Evolutionary conservation across 2,888 invertebrate genomes (phyloP).

Genomic region (Orthosia gracilis): DNA sequence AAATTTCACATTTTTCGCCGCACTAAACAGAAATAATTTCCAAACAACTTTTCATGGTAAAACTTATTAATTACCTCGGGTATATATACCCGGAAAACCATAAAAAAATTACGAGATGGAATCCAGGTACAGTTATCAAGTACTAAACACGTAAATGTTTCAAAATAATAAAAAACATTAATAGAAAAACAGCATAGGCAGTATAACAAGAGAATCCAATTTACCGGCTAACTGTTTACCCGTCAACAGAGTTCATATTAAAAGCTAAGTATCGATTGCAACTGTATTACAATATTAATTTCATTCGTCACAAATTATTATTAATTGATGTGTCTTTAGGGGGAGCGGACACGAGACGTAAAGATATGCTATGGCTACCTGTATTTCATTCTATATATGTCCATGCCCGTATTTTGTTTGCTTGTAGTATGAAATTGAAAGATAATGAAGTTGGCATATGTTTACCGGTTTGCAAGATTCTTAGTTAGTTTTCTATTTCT

Average conservation of each 20-base stretch:
- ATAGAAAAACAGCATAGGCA: background rate
- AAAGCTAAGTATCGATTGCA: constrained; percentile 61
- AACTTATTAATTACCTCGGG: background rate
- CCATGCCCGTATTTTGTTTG: background rate
- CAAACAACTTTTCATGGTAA: background rate
- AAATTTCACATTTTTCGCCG: background rate
- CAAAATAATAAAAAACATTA: background rate
- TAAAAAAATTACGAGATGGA: background rate
- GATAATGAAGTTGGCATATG: background rate
- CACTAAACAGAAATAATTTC: background rate
- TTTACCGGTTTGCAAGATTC: background rate
- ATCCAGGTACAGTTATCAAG: background rate
- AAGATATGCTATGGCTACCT: too few species aligned
- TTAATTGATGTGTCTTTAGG: constrained; percentile 33
- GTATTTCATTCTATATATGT: too few species aligned
- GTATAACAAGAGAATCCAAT: constrained; percentile 25
- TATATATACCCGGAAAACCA: background rate
- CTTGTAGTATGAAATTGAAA: background rate
- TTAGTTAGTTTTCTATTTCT: too few species aligned
- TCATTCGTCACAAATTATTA: constrained; percentile 59
- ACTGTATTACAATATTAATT: constrained; percentile 71
- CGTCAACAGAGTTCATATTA: constrained; percentile 48
- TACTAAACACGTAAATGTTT: background rate
- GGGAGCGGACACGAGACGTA: constrained; percentile 30
- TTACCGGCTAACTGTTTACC: constrained; percentile 12